Conservation (phyloP, 1,140 invertebrate genomes). For the Megalonaias nervosa region DNA sequence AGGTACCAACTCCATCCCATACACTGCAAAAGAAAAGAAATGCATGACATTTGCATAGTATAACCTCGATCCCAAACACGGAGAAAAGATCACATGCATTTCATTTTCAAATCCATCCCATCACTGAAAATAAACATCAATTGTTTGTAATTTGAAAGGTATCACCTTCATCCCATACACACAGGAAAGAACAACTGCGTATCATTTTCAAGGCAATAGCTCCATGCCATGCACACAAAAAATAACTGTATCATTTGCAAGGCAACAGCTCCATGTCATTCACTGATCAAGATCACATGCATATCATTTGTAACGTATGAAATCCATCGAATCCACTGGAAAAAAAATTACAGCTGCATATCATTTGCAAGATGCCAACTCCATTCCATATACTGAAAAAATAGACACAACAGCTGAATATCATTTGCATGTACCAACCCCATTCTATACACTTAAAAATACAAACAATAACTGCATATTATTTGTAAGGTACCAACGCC, state of each 20-base stretch:
- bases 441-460: no score
- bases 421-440: no score
- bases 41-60: no score
- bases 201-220: conserved; percentile 79
- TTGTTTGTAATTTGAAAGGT: no score
- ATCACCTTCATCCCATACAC: no score
- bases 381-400: conserved; percentile 79
- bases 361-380: conserved; percentile 86
- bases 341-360: conserved; percentile 49
- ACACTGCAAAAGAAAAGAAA: conserved; percentile 75
- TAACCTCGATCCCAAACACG: no score
- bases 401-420: background rate
- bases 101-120: no score
- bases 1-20: conserved; percentile 83
- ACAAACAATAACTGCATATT: no score
- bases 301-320: background rate
- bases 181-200: no score
- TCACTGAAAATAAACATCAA: no score
- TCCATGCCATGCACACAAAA: conserved; percentile 80
- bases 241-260: background rate
- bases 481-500: no score
- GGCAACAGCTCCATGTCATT: background rate
- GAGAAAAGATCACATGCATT: no score
- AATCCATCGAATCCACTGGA: conserved; percentile 46
- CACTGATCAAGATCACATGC: background rate